A percentile compares a stretch with the other conserved stretches of the same genome.
These are phyloP conservation scores for Lissocephala sabroskyi DNA, from an alignment of 2,888 invertebrate genomes.

Conservation along the genomic window DNA sequence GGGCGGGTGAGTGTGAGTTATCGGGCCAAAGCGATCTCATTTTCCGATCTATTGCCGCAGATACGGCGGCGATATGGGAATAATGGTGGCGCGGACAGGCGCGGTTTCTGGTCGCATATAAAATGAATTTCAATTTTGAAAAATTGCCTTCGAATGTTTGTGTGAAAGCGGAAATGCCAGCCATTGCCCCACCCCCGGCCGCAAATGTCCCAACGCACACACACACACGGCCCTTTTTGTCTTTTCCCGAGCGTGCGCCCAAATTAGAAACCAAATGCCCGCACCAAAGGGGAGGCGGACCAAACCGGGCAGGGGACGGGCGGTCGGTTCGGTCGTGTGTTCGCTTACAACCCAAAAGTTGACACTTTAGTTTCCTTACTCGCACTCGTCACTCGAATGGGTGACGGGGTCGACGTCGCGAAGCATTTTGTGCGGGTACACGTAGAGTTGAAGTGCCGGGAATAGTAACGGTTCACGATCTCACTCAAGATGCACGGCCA, in stretches of 20 bases:
- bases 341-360: slow-evolving; percentile 45
- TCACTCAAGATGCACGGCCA: slow-evolving; percentile 52
- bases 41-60: slow-evolving; percentile 39
- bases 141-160: slow-evolving; percentile 56
- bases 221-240: slow-evolving; percentile 33
- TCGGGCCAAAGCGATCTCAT: slow-evolving; percentile 42
- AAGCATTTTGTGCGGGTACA: slow-evolving; percentile 58
- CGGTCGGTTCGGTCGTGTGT: slow-evolving; percentile 15
- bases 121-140: slow-evolving; percentile 62
- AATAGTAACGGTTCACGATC: slow-evolving; percentile 26
- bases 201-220: slow-evolving; percentile 7
- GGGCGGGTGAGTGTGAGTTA: slow-evolving; percentile 29
- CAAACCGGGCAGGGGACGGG: slow-evolving; percentile 3
- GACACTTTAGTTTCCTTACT: slow-evolving; percentile 46
- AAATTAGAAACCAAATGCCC: slow-evolving; percentile 53
- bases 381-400: slow-evolving; percentile 3
- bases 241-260: slow-evolving; percentile 51
- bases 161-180: slow-evolving; percentile 62
- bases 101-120: slow-evolving; percentile 17
- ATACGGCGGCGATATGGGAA: slow-evolving; percentile 39
- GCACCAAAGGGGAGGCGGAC: slow-evolving; percentile 13
- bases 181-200: slow-evolving; percentile 23
- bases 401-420: too few species aligned
- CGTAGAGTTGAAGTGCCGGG: slow-evolving; percentile 31
- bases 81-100: slow-evolving; percentile 50